These are phyloP conservation scores for Volucella zonaria DNA, from an alignment of 2,888 invertebrate genomes.

Conservation along the genomic window DNA sequence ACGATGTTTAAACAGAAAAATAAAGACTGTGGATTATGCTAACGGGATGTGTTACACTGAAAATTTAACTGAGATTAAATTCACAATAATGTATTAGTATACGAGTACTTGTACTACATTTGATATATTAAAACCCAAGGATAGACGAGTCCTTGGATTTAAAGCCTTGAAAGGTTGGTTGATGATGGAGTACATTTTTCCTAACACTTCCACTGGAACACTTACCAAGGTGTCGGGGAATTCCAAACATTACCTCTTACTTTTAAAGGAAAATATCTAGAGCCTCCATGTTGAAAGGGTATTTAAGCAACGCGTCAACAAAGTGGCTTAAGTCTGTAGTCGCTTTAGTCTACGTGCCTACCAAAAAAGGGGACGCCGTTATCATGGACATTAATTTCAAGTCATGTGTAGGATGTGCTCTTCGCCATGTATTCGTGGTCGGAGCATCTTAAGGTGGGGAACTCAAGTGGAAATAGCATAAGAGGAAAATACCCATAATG, in stretches of 20 bases:
- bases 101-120: neutral
- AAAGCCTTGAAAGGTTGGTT: too few relatives aligned
- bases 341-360: constrained; percentile 38
- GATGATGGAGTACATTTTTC: too few relatives aligned
- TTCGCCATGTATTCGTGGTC: constrained; percentile 23
- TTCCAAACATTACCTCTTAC: neutral
- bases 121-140: too few relatives aligned
- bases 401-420: constrained; percentile 62
- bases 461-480: constrained; percentile 19
- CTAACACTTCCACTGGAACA: too few relatives aligned
- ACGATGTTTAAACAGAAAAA: neutral
- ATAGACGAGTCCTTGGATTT: too few relatives aligned
- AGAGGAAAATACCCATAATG: constrained; percentile 20
- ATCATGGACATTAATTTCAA: constrained; percentile 64
- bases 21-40: constrained; percentile 41
- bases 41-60: constrained; percentile 49
- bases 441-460: constrained; percentile 18
- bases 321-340: constrained; percentile 48
- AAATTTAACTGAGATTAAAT: constrained; percentile 58
- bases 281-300: constrained; percentile 3
- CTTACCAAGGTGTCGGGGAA: too few relatives aligned
- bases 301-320: constrained; percentile 60
- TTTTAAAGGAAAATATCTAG: constrained; percentile 8
- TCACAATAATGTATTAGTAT: constrained; percentile 27
- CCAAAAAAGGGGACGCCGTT: constrained; percentile 43